Percentiles rank a stretch among this genome's conserved stretches.
Evolutionary conservation across 1,140 invertebrate genomes (phyloP).

Genomic region (Zophobas atratus): DNA sequence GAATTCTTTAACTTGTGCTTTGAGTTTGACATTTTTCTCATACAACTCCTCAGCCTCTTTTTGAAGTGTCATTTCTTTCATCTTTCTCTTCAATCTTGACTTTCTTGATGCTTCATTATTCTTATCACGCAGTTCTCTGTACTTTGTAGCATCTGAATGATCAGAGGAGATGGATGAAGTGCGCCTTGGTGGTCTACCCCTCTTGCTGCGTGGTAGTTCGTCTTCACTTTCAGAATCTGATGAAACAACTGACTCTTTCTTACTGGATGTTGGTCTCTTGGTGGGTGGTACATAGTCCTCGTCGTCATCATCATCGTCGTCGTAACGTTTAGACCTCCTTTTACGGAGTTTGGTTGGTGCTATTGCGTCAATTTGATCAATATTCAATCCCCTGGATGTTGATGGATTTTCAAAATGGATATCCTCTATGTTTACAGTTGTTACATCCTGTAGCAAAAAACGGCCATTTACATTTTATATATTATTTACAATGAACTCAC

Average conservation of each 20-base stretch:
- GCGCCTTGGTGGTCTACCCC: constrained; percentile 63
- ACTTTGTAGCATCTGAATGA: constrained; percentile 68
- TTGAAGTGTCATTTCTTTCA: constrained; percentile 71
- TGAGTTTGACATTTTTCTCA: constrained; percentile 62
- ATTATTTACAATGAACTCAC: constrained; percentile 41
- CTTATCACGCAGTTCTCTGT: constrained; percentile 79
- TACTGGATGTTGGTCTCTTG: constrained; percentile 37
- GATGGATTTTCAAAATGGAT: constrained; percentile 36
- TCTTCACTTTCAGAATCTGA: constrained; percentile 47
- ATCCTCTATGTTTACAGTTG: constrained; percentile 48
- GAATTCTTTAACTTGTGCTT: constrained; percentile 64
- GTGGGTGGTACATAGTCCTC: constrained; percentile 62
- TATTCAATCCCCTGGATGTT: constrained; percentile 43
- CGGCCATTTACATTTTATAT: constrained; percentile 1
- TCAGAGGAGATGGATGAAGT: constrained; percentile 62
- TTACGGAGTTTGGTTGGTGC: constrained; percentile 33
- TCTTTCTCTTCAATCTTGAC: constrained; percentile 80
- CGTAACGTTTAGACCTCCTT: constrained; percentile 45
- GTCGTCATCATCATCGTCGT: constrained; percentile 59
- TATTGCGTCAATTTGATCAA: constrained; percentile 9
- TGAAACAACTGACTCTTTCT: constrained; percentile 39
- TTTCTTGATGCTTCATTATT: constrained; percentile 84
- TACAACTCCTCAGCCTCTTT: constrained; percentile 61
- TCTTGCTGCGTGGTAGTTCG: constrained; percentile 35
- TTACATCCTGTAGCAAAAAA: constrained; percentile 53